Base-by-base conservation (phyloP, 2,888 invertebrate genomes). In the Hedychridium roseum region DNA sequence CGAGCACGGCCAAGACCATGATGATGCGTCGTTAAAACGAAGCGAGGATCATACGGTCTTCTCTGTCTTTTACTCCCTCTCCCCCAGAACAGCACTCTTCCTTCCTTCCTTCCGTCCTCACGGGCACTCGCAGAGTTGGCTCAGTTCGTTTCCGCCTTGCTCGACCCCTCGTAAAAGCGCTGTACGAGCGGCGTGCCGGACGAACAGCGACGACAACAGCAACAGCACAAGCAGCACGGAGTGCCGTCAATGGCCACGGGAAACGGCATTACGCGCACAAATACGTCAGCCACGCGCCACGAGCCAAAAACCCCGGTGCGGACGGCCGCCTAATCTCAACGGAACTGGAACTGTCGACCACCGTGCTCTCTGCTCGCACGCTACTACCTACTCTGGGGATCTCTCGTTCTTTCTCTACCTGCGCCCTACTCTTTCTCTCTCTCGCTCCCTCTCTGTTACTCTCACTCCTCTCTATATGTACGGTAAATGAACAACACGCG, bases 301-400 rank as follows among this genome's bases (percentile, higher is more conserved):
- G 41, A 59, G 56, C 60, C 53, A 54, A 64, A 64, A 65, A 54
- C 44, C 57, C 55, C 56, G 54, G 53, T 53, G 60, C 60, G 60
- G 63, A 55, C 64, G n/a, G n/a, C 66, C 61, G 64, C 64, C 68
- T 69, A 70, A 70, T 67, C 71, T 67, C 70, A 70, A 70, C 70
- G 70, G 65, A 70, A 68, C 69, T 66, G 64, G 64, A 70, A 68
- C 68, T 64, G 66, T 64, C 64, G 69, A 69, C 64, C 66, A 66
- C 70, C 66, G 66, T 63, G 51, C 60, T 49, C 45, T 40, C 48
- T 61, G 64, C 60, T 65, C 65, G 61, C 66, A 60, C 62, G 60
- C 66, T 64, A 62, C 68, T 63, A 67, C 62, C 57, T 58, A 56
- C 48, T 52, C 40, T 54, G 52, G 63, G 49, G 51, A 39, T 43